A percentile compares a stretch with the other conserved stretches of the same genome.
Conservation (phyloP, 1,140 invertebrate species). For the Euwallacea fornicatus region DNA sequence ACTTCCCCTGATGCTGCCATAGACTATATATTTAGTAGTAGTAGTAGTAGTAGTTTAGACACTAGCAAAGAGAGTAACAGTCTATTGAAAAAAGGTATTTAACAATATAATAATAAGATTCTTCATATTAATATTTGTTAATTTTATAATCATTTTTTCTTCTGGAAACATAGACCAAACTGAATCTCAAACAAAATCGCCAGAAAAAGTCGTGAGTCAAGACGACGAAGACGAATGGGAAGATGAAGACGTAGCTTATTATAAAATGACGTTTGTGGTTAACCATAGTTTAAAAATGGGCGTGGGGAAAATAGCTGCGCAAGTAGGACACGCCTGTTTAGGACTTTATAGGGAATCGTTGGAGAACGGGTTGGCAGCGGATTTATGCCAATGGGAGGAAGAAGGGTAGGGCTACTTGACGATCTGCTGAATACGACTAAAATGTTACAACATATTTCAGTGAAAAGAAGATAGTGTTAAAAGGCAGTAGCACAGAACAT, state of each 20-base stretch:
- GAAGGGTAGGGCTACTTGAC: constrained; percentile 52
- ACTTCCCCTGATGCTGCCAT: constrained; percentile 59
- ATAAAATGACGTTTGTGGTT: constrained; percentile 70
- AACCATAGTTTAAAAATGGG: constrained; percentile 65
- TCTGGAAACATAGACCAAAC: neutral
- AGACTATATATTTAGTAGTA: constrained; percentile 60
- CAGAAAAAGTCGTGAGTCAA: constrained; percentile 12
- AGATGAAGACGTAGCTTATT: constrained; percentile 52
- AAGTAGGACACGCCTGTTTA: constrained; percentile 65
- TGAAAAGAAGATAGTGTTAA: constrained; percentile 65
- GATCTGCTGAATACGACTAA: neutral
- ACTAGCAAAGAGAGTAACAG: too few species aligned
- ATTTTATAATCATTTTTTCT: constrained; percentile 14
- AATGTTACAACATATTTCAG: constrained; percentile 47
- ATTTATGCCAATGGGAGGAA: constrained; percentile 58
- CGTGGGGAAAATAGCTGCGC: constrained; percentile 64
- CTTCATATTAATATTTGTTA: neutral
- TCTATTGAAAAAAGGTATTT: too few species aligned
- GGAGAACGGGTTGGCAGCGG: constrained; percentile 55
- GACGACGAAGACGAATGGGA: constrained; percentile 45
- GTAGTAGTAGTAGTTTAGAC: neutral
- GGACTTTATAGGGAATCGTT: constrained; percentile 58
- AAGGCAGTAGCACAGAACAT: constrained; percentile 60
- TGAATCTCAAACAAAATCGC: neutral
- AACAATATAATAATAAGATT: neutral